Evolutionary conservation across 2,797 vertebrate genomes (phyloP).

Genomic region (Potorous gilbertii): DNA sequence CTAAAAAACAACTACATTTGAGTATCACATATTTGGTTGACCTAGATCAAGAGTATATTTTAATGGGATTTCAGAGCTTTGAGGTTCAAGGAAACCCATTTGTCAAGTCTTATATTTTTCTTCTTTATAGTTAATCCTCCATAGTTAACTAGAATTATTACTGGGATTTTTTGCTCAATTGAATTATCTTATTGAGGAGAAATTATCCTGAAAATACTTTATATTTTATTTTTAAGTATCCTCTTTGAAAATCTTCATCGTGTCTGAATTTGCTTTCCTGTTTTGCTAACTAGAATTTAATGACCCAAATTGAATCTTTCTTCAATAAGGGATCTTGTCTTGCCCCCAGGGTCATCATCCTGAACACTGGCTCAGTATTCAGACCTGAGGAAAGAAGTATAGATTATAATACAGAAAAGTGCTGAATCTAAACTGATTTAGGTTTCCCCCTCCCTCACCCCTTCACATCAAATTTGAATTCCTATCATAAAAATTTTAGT

Average conservation of each 20-base stretch:
- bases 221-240: not conserved
- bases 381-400: not conserved
- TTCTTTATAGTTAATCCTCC: not conserved
- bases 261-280: not conserved
- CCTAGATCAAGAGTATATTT: not conserved
- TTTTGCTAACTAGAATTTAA: not conserved
- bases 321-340: not conserved
- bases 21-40: not conserved
- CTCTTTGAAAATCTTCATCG: not conserved
- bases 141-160: slow-evolving; percentile 37
- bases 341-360: not conserved
- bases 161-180: slow-evolving; percentile 1
- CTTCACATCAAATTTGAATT: not conserved
- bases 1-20: not conserved
- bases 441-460: not conserved
- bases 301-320: not conserved
- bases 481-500: not conserved
- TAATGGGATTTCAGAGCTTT: slow-evolving; percentile 13
- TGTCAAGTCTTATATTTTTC: not conserved
- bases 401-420: not conserved
- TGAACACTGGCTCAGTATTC: not conserved
- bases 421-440: not conserved
- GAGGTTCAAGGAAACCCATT: slow-evolving; percentile 8
- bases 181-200: not conserved
- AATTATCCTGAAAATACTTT: not conserved